Base-by-base conservation (phyloP, 2,113 vertebrate species). In the Pandion haliaetus region DNA sequence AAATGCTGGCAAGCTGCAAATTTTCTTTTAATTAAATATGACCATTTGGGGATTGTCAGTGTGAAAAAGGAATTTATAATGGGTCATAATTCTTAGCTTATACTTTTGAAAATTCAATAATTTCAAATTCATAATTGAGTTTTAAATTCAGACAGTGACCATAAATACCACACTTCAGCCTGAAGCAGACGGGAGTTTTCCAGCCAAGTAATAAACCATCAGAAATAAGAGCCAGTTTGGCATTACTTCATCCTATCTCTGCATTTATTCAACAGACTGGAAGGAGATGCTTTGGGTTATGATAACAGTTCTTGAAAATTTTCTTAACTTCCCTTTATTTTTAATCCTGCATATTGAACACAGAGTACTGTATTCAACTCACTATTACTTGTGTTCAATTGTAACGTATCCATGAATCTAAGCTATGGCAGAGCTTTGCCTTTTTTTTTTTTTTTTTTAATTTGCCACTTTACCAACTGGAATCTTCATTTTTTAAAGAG, bases 131-230 rank as follows among this genome's bases (percentile, higher is more conserved):
- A 28, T 91, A 32, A 69, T 85, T 95, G 23, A 34, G 20, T 82
- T 95, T 96, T 62, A 89, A 93, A 93, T 80, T 89, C 83, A 57
- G 65, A 54, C 49, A 62, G 45, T 65, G 77, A 69, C 78, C 58
- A 76, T 95, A 95, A 97, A 96, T 93, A 93, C 54, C 34, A 70
- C 49, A 69, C 38, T 79, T 93, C 77, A 91, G 81, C 80, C 86
- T 82, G 54, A 54, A 91, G 77, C 88, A 91, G 72, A 63, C 12
- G 2, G 2, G 72, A 74, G 32, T 54, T 92, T 93, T 94, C 17
- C 44, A 96, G 86, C 70, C 93, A 90, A 62, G 54, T 54, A 54
- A 85, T 82, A 76, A 91, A 57, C 65, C 61, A 38, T 24, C 42
- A 58, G 50, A 91, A 95, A 70, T 34, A 72, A 79, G 49, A 91